Evolutionary conservation across 2,888 invertebrate species (phyloP), one percentile per base, ranked within the genome.

Genomic region (Philaethria dido): DNA sequence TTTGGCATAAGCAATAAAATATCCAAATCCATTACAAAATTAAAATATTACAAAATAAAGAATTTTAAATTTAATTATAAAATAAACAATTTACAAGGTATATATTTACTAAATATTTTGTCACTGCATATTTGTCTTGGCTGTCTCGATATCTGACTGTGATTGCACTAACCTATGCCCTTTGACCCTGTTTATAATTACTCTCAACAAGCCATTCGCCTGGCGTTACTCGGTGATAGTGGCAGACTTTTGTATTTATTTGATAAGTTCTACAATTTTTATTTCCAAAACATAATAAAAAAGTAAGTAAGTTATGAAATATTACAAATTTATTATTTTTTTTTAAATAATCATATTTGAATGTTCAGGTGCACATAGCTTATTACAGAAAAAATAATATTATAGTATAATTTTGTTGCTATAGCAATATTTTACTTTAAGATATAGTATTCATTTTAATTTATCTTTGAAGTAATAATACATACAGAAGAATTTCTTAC

Each of bases 161-260:
- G 90, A 92, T 91, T 92, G 92, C 92, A 92, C 69, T 80, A 87
- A 88, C 90, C 92, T 83, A 74, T 85, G 88, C 78, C 82, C 88
- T 79, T 72, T 78, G 82, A 77, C 79, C 74, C 80, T 83, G 78
- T 77, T 78, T 77, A 74, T 81, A 81, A 88, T 89, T 89, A 88
- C 87, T 84, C 77, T 73, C 55, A 60, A 72, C 65, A 69, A 48
- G 39, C 50, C 42, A 42, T 48, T 52, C 62, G 25, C 57, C 62
- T 14, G 66, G 65, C 54, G 66, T 70, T 70, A 57, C 68, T 68
- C 57, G 59, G 20, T 18, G 59, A 59, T 64, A 64, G 39, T 20
- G n/a, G 22, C n/a, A 42, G 22, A 25, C 42, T 39, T 57, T 47
- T 42, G 42, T 42, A n/a, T n/a, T 16, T 16, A 9, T 5, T 42